A percentile compares a stretch with the other conserved stretches of the same genome.
Conservation (phyloP, 2,888 invertebrate species). For the Morinoia aosen region DNA sequence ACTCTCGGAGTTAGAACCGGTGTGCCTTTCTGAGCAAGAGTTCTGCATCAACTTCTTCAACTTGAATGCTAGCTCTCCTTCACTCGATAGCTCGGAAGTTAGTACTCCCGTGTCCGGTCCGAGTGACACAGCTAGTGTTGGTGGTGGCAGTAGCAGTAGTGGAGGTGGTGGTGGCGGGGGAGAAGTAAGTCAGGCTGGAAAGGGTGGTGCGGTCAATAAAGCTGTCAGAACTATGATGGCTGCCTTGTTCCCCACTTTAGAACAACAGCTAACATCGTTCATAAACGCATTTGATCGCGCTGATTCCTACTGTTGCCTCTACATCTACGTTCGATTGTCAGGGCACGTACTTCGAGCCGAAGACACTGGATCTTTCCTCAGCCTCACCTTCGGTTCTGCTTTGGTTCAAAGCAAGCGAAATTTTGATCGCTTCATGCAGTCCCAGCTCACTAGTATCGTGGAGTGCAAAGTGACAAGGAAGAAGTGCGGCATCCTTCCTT, state of each 20-base stretch:
- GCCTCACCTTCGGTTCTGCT: constrained; percentile 88
- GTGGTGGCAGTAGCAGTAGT: constrained; percentile 52
- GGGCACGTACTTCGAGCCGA: constrained; percentile 93
- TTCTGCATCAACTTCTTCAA: constrained; percentile 95
- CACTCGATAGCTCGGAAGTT: constrained; percentile 58
- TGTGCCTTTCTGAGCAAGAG: constrained; percentile 94
- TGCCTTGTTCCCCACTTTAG: constrained; percentile 89
- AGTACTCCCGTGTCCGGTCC: constrained; percentile 66
- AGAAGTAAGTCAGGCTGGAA: constrained; percentile 48
- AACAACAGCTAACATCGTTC: constrained; percentile 87
- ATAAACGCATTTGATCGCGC: constrained; percentile 88
- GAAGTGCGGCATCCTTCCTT: constrained; percentile 91
- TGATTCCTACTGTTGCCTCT: constrained; percentile 93
- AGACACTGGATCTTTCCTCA: constrained; percentile 87
- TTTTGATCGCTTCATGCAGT: constrained; percentile 91
- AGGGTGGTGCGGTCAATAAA: constrained; percentile 74
- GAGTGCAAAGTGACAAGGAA: constrained; percentile 83
- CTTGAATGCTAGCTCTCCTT: constrained; percentile 75
- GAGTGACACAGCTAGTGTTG: constrained; percentile 60
- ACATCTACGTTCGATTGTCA: constrained; percentile 90
- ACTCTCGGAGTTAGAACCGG: constrained; percentile 88
- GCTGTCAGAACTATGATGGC: constrained; percentile 89
- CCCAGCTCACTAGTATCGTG: constrained; percentile 84
- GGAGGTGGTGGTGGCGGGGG: constrained; percentile 22
- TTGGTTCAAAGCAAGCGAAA: constrained; percentile 89